Evolutionary conservation across 2,113 vertebrate species (phyloP).

Genomic region (Acrocephalus kingi): DNA sequence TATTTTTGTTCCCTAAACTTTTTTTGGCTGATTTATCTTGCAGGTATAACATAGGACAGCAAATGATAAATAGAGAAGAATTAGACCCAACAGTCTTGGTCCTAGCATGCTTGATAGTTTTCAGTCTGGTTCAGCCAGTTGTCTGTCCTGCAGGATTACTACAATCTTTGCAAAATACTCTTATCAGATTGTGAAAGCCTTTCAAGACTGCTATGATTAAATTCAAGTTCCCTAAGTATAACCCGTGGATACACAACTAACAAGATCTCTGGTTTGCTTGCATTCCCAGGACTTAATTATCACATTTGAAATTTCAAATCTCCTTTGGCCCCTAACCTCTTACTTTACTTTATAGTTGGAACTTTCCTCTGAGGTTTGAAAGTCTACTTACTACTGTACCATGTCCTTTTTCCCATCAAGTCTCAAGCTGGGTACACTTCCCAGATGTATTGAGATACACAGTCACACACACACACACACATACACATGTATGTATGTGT

Average conservation of each 20-base stretch:
- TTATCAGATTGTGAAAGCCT: not conserved
- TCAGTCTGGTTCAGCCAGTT: not conserved
- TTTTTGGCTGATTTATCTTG: not conserved
- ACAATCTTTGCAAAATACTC: not conserved
- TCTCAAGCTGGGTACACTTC: not conserved
- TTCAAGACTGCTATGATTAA: not conserved
- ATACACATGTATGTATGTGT: too few relatives aligned
- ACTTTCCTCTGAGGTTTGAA: not conserved
- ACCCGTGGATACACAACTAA: not conserved
- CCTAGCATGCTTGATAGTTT: not conserved
- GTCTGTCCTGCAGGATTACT: not conserved
- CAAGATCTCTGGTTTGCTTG: not conserved
- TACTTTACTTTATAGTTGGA: not conserved
- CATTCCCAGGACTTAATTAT: not conserved
- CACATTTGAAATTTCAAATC: not conserved
- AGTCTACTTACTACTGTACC: not conserved
- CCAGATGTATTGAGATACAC: not conserved
- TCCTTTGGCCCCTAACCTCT: not conserved
- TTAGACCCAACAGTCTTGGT: not conserved
- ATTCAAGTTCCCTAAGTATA: not conserved
- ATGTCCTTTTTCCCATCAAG: not conserved
- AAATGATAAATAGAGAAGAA: not conserved
- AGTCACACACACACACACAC: not conserved
- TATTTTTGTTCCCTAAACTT: not conserved
- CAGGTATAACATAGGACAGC: not conserved